Base-by-base conservation (phyloP, 2,888 invertebrate species). In the Deilephila elpenor region DNA sequence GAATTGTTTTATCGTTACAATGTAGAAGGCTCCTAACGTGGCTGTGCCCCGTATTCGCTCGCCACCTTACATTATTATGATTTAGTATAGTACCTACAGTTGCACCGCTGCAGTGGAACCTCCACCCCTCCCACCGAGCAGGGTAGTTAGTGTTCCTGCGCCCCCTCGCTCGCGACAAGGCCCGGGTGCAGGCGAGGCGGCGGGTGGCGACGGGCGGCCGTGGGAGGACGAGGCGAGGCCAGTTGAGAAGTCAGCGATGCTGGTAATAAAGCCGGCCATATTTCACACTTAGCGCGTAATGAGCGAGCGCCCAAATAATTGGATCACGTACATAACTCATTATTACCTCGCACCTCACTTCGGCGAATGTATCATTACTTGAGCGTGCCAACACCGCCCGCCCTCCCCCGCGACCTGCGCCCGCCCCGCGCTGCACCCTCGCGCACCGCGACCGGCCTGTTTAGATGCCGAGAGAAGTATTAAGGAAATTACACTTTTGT, bases 241-340 rank as follows among this genome's bases (percentile, higher is more conserved):
- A 79, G 83, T 80, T 76, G 80, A 83, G 83, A 87, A 90, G 89
- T 90, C 89, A 88, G 90, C 89, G 88, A 89, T 90, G 88, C 80
- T 83, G 89, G 93, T 93, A 93, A 93, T 93, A 93, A 93, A 93
- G 92, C 92, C 89, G 88, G 93, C 93, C 90, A 95, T 95, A 95
- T 94, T 94, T 95, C 95, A 94, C 95, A 95, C 95, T 95, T 95
- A 95, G 92, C 93, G 92, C 91, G 94, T 95, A 95, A 95, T 95
- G 95, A 95, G 93, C 92, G 92, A 91, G 93, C 93, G 92, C 94
- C 95, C 92, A 95, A 95, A 95, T 95, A 95, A 95, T 95, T 95
- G 95, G 95, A 95, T 95, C 95, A 95, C 95, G 95, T 95, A 95
- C 94, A 95, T 95, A 95, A 94, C 91, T 95, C 95, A 95, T 95